These are phyloP conservation scores for Gallinago nigripennis DNA, from an alignment of 2,797 vertebrate genomes.

Conservation along the genomic window DNA sequence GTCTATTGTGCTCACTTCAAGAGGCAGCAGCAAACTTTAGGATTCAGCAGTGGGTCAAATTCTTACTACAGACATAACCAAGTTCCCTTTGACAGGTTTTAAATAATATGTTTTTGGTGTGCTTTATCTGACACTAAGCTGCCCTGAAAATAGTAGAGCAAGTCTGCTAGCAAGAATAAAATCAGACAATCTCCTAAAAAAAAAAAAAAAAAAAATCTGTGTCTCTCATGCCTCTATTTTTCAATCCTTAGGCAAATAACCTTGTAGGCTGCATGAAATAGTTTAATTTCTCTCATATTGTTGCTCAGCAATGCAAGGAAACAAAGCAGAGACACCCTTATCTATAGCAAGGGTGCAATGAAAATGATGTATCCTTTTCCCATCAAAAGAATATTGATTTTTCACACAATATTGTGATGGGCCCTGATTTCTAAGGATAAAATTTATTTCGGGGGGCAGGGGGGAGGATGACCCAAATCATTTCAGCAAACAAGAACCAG, in stretches of 20 bases:
- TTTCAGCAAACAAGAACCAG: neutral
- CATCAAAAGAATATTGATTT: neutral
- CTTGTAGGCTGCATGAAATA: neutral
- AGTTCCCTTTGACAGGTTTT: slow-evolving; percentile 45
- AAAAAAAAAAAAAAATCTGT: neutral
- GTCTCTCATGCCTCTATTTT: neutral
- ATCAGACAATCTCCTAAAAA: slow-evolving; percentile 26
- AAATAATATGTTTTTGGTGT: slow-evolving; percentile 51
- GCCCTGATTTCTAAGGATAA: neutral
- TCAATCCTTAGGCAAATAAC: slow-evolving; percentile 56
- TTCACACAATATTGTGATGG: neutral
- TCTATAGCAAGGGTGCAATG: neutral
- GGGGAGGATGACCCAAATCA: neutral
- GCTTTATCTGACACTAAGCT: slow-evolving; percentile 65
- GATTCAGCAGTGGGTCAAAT: slow-evolving; percentile 33
- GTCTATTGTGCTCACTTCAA: slow-evolving; percentile 9
- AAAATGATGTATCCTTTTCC: neutral
- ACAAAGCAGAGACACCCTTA: neutral
- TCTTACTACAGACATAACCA: neutral
- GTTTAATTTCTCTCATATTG: neutral
- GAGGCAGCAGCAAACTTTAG: slow-evolving; percentile 25
- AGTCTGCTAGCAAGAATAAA: slow-evolving; percentile 38
- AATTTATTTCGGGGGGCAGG: rapidly evolving
- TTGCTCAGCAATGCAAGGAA: neutral
- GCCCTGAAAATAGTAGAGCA: slow-evolving; percentile 53